Evolutionary conservation across 2,113 vertebrate species (phyloP), one percentile per base, ranked within the genome.

Genomic region (Rhipidura dahli): DNA sequence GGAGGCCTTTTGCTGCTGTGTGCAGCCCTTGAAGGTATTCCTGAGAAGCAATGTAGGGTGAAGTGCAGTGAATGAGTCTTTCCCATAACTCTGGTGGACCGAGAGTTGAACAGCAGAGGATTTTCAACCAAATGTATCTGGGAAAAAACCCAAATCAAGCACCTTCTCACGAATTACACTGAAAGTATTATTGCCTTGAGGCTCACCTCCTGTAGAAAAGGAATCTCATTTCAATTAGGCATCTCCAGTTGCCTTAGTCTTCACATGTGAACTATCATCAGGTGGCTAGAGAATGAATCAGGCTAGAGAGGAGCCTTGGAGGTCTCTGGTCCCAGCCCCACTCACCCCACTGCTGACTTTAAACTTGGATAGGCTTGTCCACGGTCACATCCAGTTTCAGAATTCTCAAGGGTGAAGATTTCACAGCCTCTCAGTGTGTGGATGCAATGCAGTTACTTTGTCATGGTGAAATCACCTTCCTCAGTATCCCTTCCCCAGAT

Each of bases 371-470:
- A 23, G 19, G 18, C 33, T 76, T 75, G 19, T 28, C n/a, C n/a
- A 49, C 20, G 5, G 16, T n/a, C 50, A 39, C 4, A 4, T 54
- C 45, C 59, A 59, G 12, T 69, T 89, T 75, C 64, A 91, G 23
- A 59, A 47, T 30, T 84, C 47, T 78, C 56, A 57, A 57, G n/a
- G 22, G 35, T 71, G 26, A n/a, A 64, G 53, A 44, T 80, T 27
- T 39, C 1, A 3, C 22, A 72, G 72, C 39, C 50, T 63, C 16
- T 50, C 4, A 1, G 39, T 39, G 31, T 47, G 33, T 0, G 0
- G 64, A 22, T 59, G 26, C 47, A 79, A 26, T 50, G 78, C 56
- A 70, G 39, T 81, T 72, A 66, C 35, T 63, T 63, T 45, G 24
- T 56, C 15, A 1, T 2, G 1, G 37, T 77, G 20, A 86, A 56